Evolutionary conservation across 2,797 vertebrate species (phyloP), one percentile per base, ranked within the genome.

Genomic region (Melanogrammus aeglefinus): DNA sequence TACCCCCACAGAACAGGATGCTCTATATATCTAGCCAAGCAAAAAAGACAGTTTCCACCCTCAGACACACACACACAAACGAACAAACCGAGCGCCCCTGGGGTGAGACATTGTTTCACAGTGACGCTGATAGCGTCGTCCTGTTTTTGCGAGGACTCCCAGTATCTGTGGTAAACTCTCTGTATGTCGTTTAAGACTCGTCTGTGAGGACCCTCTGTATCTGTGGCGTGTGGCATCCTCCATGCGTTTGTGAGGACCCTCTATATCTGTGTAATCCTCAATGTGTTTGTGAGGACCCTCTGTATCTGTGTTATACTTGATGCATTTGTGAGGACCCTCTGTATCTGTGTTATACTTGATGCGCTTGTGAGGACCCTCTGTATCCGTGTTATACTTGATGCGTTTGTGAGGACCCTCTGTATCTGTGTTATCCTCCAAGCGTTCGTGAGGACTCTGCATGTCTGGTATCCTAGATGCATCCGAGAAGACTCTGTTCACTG

Each of bases 401-500:
- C 1, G 13, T 47, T 10, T 85, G 81, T 69, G 78, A 86, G 82
- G 31, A 81, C 84, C 74, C 44, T 47, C 79, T 80, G 73, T 81
- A 88, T 89, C 87, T 90, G 88, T 86, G 78, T 73, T 38, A 57
- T 73, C 77, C 44, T 57, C 3, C 1, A 14, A 5, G 14, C 4
- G 18, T 57, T 9, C 85, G 81, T 66, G 78, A 86, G 51, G 33
- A 81, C 84, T 21, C 78, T 80, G 74, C 81, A 47, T 18, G 44
- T 18, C 3, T 47, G 44, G 13, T 47, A 47, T 16, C 44, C 44
- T 47, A 13, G 12, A 12, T 44, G 41, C 14, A 10, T 18, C 14
- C 18, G 16, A 5, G 47, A 57, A 2, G 51, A 57, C 51, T 57
- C 87, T 85, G 79, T 87, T 91, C 88, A 87, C n/a, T 87, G 86